phyloP scores from a whole-genome alignment of 2,113 vertebrate genomes.

The Vidua macroura region DNA sequence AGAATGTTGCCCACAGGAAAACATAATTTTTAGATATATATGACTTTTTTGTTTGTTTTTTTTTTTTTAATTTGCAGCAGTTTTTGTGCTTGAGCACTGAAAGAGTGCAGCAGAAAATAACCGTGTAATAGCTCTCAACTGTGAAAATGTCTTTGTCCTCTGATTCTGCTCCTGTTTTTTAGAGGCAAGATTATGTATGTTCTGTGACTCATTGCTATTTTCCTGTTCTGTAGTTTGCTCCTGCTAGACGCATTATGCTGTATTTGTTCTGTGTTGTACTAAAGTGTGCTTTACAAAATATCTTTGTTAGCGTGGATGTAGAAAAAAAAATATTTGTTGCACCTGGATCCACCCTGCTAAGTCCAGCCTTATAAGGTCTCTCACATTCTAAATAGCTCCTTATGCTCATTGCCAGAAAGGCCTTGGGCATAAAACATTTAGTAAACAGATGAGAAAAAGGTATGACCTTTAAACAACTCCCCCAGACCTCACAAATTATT shows the following conservation, averaged over 20 bases:
- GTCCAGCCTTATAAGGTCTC: neutral
- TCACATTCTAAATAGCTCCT: neutral
- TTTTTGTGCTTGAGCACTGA: neutral
- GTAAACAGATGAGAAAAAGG: neutral
- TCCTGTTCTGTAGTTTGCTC: conserved; percentile 17
- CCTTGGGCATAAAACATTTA: neutral
- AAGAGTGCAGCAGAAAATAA: neutral
- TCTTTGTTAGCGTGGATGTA: neutral
- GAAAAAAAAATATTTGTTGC: neutral
- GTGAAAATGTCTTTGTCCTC: neutral
- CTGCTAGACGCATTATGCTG: conserved; percentile 15
- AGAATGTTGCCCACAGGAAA: neutral
- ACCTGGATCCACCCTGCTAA: neutral
- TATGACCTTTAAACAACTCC: neutral
- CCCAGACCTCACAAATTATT: neutral
- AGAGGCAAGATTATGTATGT: conserved; percentile 34
- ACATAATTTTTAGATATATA: neutral
- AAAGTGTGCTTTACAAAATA: conserved; percentile 11
- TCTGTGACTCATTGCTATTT: conserved; percentile 41
- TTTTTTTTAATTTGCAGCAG: neutral
- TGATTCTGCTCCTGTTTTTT: conserved; percentile 14
- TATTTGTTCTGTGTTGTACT: conserved; percentile 21
- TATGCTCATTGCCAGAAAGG: neutral
- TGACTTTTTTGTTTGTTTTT: neutral
- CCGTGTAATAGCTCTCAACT: neutral